Evolutionary conservation across 2,113 vertebrate genomes (phyloP).

Genomic region (Eupsittula cactorum): DNA sequence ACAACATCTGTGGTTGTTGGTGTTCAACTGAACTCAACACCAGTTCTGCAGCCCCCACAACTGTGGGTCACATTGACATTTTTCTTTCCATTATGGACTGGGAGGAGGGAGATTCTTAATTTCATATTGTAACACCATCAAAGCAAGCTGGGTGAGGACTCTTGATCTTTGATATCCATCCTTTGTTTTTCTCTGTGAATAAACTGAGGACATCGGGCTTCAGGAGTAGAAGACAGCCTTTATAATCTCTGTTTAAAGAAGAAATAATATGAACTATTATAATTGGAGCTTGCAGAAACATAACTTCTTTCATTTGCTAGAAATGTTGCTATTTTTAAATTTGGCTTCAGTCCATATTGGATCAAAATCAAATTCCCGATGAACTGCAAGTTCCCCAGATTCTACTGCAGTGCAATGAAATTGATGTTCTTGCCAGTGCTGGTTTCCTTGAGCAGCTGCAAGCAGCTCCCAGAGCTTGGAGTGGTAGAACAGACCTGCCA

Average conservation of each 20-base stretch:
- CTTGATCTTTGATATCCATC: neutral
- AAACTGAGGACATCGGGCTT: neutral
- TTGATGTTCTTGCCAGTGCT: neutral
- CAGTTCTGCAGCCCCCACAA: neutral
- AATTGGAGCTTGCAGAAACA: neutral
- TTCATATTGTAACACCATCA: neutral
- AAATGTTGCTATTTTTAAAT: neutral
- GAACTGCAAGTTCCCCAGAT: conserved; percentile 11
- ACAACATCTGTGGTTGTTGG: neutral
- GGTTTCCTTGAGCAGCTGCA: neutral
- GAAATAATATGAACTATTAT: neutral
- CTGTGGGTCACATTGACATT: neutral
- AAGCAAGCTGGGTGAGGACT: neutral
- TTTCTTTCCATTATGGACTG: neutral
- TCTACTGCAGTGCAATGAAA: neutral
- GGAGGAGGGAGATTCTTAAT: neutral
- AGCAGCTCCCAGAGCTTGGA: neutral
- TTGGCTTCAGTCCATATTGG: neutral
- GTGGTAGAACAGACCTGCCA: neutral
- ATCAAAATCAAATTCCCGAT: conserved; percentile 11
- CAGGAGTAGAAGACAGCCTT: neutral
- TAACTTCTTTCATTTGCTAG: neutral
- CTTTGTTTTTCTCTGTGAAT: neutral
- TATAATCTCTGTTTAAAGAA: neutral
- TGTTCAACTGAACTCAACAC: neutral